Evolutionary conservation across 2,797 vertebrate genomes (phyloP), one percentile per base, ranked within the genome.

Genomic region (Artibeus jamaicensis): DNA sequence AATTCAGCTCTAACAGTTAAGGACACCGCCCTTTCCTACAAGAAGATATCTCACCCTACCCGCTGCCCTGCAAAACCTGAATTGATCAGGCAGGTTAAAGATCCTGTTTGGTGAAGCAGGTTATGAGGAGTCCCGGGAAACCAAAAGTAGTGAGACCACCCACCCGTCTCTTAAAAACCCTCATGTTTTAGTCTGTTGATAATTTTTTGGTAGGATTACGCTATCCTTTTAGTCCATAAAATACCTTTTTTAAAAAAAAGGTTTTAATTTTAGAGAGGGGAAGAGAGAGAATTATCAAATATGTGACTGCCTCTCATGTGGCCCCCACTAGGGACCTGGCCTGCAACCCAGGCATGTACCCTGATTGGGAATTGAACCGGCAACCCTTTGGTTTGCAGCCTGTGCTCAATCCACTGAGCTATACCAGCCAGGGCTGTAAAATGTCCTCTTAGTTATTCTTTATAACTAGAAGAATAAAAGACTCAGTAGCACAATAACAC

Each of bases 1-100:
- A 95, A 88, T 91, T 96, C n/a, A 89, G 46, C 39, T 90, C 34
- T 78, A 87, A 73, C 19, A 76, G n/a, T 81, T 55, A 96, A 96
- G 26, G 62, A 76, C 21, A 32, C 59, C 1, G 55, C 14, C 24
- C 19, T 59, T 96, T 70, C 29, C 79, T 73, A 79, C 59, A 77
- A 86, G 32, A 87, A 86, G 4, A 73, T 65, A 12, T 26, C 29
- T 10, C 3, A 12, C 11, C 37, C 37, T 44, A 29, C 4, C 16
- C 11, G 15, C 37, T 62, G n/a, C 6, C 29, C 22, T 6, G 1
- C 53, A 73, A 53, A 70, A 34, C 55, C 55, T 71, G 39, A 89
- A 29, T 9, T 67, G 22, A 86, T 59, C 42, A 94, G 37, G 16
- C 16, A 87, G 62, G 82, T 79, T 87, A 78, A 83, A 50, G 32